These are phyloP conservation scores for Polydrusus pterygomalis DNA, from an alignment of 2,888 invertebrate species.

Conservation along the genomic window DNA sequence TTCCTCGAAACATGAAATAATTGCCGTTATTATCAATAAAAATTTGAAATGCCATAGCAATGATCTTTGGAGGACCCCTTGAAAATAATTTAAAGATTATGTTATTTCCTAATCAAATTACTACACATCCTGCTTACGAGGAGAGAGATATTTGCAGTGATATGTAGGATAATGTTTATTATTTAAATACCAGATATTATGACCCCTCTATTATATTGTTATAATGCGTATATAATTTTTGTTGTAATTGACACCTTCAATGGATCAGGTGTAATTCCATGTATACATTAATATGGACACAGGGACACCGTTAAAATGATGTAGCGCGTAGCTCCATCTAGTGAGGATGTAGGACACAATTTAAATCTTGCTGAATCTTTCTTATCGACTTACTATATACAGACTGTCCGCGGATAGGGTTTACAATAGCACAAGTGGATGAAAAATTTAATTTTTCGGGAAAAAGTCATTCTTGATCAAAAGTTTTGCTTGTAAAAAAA, in stretches of 20 bases:
- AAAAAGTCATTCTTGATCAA: no score
- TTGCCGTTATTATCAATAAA: slow-evolving; percentile 14
- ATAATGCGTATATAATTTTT: background rate
- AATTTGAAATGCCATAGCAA: slow-evolving; percentile 30
- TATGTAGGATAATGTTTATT: slow-evolving; percentile 33
- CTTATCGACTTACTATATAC: no score
- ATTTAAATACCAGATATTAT: slow-evolving; percentile 29
- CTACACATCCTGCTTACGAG: slow-evolving; percentile 51
- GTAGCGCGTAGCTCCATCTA: no score
- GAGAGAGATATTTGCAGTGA: slow-evolving; percentile 48
- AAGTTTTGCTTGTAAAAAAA: no score
- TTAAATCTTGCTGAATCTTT: no score
- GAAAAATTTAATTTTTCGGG: no score
- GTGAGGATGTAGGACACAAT: no score
- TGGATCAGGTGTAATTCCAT: background rate
- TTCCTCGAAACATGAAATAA: background rate
- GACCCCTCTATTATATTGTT: slow-evolving; percentile 19
- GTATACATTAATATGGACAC: no score
- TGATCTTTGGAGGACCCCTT: slow-evolving; percentile 37
- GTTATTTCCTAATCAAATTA: slow-evolving; percentile 50
- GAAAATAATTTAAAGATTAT: slow-evolving; percentile 41
- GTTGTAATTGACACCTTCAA: background rate
- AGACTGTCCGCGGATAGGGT: no score
- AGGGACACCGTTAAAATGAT: no score
- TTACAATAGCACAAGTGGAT: no score